Evolutionary conservation across 2,113 vertebrate genomes (phyloP).

Genomic region (Eulemur macaco): DNA sequence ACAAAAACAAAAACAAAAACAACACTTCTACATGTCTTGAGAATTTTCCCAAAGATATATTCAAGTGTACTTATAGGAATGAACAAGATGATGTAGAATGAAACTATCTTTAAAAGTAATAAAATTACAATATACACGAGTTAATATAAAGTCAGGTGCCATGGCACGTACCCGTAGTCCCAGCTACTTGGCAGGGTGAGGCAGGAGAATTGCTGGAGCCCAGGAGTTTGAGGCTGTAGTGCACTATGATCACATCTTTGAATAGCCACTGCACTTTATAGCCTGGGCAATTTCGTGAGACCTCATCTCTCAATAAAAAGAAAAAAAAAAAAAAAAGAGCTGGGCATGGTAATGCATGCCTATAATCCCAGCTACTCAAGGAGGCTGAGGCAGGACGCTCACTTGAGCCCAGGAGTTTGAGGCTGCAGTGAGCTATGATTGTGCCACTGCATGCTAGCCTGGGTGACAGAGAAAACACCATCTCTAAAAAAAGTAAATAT

Average conservation of each 20-base stretch:
- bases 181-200: background rate
- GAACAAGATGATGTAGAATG: background rate
- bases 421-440: too few species aligned
- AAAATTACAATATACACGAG: background rate
- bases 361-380: too few species aligned
- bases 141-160: background rate
- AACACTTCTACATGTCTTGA: background rate
- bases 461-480: too few species aligned
- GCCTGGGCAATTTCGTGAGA: background rate
- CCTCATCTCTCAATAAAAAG: background rate
- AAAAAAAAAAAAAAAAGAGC: too few species aligned
- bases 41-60: background rate
- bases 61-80: background rate
- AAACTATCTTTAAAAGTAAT: conserved; percentile 3
- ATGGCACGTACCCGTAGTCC: background rate
- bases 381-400: too few species aligned
- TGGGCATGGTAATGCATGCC: too few species aligned
- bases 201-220: background rate
- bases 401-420: too few species aligned
- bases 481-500: background rate
- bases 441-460: too few species aligned
- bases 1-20: background rate
- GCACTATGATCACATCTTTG: background rate
- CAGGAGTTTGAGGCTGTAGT: background rate
- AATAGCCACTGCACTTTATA: background rate